Percentiles rank a stretch among this genome's conserved stretches.
Evolutionary conservation across 1,140 invertebrate species (phyloP).

Genomic region (Zaprionus inermis): DNA sequence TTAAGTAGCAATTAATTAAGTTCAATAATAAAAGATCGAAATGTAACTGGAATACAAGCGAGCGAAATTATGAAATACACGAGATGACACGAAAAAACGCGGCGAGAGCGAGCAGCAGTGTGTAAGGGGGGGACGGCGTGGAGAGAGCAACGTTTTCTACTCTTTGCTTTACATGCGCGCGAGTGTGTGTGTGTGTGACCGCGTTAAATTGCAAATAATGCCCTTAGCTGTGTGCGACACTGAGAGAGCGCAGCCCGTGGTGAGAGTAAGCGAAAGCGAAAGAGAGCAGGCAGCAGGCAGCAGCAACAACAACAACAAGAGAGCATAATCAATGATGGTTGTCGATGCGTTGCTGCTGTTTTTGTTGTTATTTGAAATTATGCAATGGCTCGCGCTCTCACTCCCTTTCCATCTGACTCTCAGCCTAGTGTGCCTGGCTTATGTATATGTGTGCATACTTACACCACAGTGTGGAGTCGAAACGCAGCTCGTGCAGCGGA

Average conservation of each 20-base stretch:
- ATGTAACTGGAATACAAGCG: constrained; percentile 34
- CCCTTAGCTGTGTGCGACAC: constrained; percentile 35
- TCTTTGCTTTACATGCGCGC: constrained; percentile 15
- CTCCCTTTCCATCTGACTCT: not conserved
- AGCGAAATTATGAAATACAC: constrained; percentile 31
- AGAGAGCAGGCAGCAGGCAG: not conserved
- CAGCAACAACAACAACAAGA: not conserved
- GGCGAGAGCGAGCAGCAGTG: not conserved
- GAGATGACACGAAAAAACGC: constrained; percentile 47
- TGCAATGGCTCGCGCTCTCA: not conserved
- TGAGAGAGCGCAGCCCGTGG: not conserved
- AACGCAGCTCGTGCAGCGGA: constrained; percentile 53
- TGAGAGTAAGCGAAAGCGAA: constrained; percentile 4
- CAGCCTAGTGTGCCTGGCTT: too few species aligned
- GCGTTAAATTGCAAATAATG: constrained; percentile 78
- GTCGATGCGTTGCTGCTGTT: constrained; percentile 12
- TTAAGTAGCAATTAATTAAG: constrained; percentile 75
- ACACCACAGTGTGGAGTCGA: constrained; percentile 68
- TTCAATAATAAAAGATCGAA: constrained; percentile 59
- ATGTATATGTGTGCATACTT: too few species aligned
- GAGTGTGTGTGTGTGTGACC: not conserved
- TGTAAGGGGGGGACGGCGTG: not conserved
- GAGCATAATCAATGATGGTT: constrained; percentile 23
- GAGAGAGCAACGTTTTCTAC: constrained; percentile 22
- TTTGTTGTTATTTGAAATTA: not conserved